These are phyloP conservation scores for Drosophila nr. perissopoda DNA, from an alignment of 2,888 invertebrate genomes.

Conservation along the genomic window DNA sequence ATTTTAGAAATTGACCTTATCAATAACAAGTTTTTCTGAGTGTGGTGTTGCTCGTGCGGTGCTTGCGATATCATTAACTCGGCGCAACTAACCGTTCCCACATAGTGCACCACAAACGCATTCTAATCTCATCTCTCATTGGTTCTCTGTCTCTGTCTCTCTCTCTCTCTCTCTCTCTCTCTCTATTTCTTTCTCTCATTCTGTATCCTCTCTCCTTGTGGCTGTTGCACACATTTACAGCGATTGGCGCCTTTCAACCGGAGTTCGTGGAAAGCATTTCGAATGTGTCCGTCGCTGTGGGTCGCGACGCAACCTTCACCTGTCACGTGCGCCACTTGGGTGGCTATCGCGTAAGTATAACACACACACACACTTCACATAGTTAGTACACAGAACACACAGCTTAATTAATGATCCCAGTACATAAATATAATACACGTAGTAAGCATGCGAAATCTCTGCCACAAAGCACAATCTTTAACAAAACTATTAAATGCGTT, in stretches of 20 bases:
- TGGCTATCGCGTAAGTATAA: slow-evolving; percentile 92
- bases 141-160: slow-evolving; percentile 11
- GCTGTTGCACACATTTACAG: slow-evolving; percentile 84
- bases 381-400: slow-evolving; percentile 19
- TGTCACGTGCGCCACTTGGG: slow-evolving; percentile 94
- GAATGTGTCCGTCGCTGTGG: slow-evolving; percentile 93
- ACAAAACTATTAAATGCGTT: slow-evolving; percentile 9
- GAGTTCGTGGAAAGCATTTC: slow-evolving; percentile 93
- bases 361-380: slow-evolving; percentile 4
- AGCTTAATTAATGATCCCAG: slow-evolving; percentile 46
- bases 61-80: slow-evolving; percentile 73
- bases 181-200: background rate
- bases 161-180: background rate
- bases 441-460: slow-evolving; percentile 15
- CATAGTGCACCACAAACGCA: slow-evolving; percentile 41
- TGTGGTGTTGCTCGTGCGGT: slow-evolving; percentile 1
- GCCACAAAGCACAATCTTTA: slow-evolving; percentile 13
- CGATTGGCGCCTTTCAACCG: slow-evolving; percentile 90
- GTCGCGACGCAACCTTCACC: slow-evolving; percentile 94
- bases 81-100: slow-evolving; percentile 51
- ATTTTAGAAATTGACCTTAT: background rate
- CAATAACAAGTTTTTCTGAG: background rate
- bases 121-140: slow-evolving; percentile 57
- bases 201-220: background rate
- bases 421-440: slow-evolving; percentile 8